phyloP scores from a whole-genome alignment of 2,113 vertebrate species.

The Scytalopus superciliaris region DNA sequence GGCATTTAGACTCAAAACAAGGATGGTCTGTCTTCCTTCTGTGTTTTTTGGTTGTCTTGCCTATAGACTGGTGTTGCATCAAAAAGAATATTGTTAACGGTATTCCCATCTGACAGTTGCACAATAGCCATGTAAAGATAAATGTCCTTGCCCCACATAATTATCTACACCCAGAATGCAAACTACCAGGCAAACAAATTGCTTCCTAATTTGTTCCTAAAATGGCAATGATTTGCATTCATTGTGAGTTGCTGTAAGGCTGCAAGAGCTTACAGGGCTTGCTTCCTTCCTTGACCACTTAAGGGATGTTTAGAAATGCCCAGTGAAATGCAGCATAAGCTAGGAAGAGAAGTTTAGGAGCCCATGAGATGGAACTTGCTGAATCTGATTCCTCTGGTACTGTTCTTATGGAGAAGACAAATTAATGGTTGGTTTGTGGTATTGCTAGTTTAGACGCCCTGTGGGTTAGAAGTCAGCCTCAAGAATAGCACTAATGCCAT shows the following conservation, averaged over 20 bases:
- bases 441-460: slow-evolving; percentile 19
- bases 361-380: background rate
- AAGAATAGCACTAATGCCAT: slow-evolving; percentile 18
- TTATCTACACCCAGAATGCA: slow-evolving; percentile 27
- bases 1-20: slow-evolving; percentile 34
- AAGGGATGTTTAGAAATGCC: background rate
- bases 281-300: background rate
- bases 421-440: slow-evolving; percentile 49
- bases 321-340: background rate
- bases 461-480: background rate
- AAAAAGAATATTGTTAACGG: background rate
- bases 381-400: background rate
- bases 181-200: slow-evolving; percentile 29
- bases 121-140: background rate
- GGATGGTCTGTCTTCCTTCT: slow-evolving; percentile 5
- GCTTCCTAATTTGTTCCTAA: slow-evolving; percentile 33
- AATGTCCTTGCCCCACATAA: background rate
- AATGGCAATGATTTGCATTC: background rate
- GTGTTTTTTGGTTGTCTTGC: background rate
- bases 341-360: background rate
- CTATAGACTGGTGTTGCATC: background rate
- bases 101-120: background rate
- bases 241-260: background rate
- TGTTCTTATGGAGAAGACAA: slow-evolving; percentile 22
- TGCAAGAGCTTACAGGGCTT: background rate